Evolutionary conservation across 92 coral and sea anemone species (phyloP), one percentile per base, ranked within the genome.

Genomic region (Micromussa lordhowensis): DNA sequence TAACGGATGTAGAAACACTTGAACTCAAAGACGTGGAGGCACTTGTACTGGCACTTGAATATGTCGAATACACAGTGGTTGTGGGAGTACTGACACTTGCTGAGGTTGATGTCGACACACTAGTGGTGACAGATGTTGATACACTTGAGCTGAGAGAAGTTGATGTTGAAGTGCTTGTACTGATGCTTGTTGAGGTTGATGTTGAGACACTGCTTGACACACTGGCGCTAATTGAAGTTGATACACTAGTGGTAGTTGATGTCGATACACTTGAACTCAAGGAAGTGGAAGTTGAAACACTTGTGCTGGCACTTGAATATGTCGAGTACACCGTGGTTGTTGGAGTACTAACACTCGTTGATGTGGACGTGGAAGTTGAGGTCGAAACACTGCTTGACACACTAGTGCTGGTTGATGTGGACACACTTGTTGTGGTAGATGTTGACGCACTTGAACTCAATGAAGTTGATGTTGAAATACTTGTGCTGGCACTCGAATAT

Each of bases 301-400:
- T 85, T 24, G 87, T 57, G 49, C 85, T 82, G 30, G 61, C 75
- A 30, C 68, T 79, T 7, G 89, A 69, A 4, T 51, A 73, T 26
- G 63, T 69, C 19, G 87, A 83, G 28, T 18, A 79, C 7, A 31
- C 38, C 17, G 77, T 30, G 3, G 75, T 71, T 31, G 77, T 71
- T 34, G 77, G 77, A 16, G 48, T 71, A 14, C 77, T 71, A 0
- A 71, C 77, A 51, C 68, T 78, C 30, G 59, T 55, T 49, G 82
- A 78, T 22, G 87, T 29, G 5, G 82, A 82, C 13, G 75, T 32
- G 12, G 75, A 70, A 5, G 75, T 30, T 31, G 75, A 31, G 11
- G 92, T 86, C 2, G 96, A 79, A 12, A 71, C 66, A 30, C 81
- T 78, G 36, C 34, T 77, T 17, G 81, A 77, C 11, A 51, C 66